Evolutionary conservation across 2,888 invertebrate species (phyloP), one percentile per base, ranked within the genome.

Genomic region (Tubulanus polymorphus): DNA sequence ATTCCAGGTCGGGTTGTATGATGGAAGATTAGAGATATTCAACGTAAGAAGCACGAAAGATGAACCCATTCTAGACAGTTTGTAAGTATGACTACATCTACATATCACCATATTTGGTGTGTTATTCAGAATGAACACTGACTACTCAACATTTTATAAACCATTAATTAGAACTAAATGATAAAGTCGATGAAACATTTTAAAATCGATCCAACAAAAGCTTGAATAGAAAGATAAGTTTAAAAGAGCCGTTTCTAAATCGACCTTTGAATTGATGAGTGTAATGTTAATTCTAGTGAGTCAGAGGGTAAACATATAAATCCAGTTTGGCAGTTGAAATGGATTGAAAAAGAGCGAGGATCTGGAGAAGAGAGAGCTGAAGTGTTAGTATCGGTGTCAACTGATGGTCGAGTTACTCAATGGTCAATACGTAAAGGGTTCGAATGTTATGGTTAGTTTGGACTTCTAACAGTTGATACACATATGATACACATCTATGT

Each of bases 401-500:
- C 76, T n/a, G 79, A 79, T 62, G 79, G 79, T 2, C 60, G 77
- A 18, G 73, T 79, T 35, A 76, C 74, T 15, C 76, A 77, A 61
- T 79, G 79, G 79, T 74, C 74, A 27, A 76, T 79, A 32, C 67
- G 77, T 47, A 79, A 79, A 60, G 78, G 78, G 47, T 77, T 79
- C 63, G 79, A 79, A 62, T 69, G 73, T 55, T 71, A 71, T 60
- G 79, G 78, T 78, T 52, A 50, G 57, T 37, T 15, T 41, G 41
- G 23, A 41, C 15, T 41, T 41, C 23, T 32, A n/a, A n/a, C n/a
- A n/a, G n/a, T n/a, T n/a, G n/a, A n/a, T n/a, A n/a, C n/a, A n/a
- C n/a, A n/a, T n/a, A n/a, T n/a, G n/a, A n/a, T n/a, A n/a, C n/a
- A n/a, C n/a, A n/a, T n/a, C n/a, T n/a, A n/a, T n/a, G n/a, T n/a